Conservation (phyloP, 2,888 invertebrate species). For the Epistrophe grossulariae region DNA sequence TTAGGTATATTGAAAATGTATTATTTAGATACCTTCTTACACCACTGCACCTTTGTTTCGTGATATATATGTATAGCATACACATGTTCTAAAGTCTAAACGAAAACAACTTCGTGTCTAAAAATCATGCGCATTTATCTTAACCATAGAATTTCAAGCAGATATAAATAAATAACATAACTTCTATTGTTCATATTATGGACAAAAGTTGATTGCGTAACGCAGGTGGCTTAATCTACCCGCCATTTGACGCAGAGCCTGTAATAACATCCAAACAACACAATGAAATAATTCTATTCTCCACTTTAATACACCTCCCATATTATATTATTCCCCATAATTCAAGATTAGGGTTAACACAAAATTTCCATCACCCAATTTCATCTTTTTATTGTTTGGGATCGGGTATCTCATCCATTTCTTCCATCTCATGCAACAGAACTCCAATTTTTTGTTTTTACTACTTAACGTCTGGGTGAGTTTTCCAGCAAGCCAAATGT, state of each 20-base stretch:
- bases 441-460: conserved; percentile 39
- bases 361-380: conserved; percentile 25
- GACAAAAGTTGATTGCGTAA: conserved; percentile 78
- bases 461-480: conserved; percentile 39
- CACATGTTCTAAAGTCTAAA: too few relatives aligned
- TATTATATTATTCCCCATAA: conserved; percentile 35
- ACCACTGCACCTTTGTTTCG: too few relatives aligned
- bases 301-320: neutral
- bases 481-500: conserved; percentile 40
- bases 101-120: neutral
- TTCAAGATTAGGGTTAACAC: conserved; percentile 57
- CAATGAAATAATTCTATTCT: conserved; percentile 23
- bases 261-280: conserved; percentile 35
- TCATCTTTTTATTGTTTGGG: conserved; percentile 15
- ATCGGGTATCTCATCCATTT: conserved; percentile 22
- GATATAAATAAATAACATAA: conserved; percentile 10
- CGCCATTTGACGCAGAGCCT: conserved; percentile 45
- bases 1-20: too few relatives aligned
- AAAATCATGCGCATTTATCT: neutral
- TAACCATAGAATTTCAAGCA: neutral
- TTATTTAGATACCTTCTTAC: too few relatives aligned
- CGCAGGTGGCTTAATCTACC: conserved; percentile 77
- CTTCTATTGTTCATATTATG: conserved; percentile 20
- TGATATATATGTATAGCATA: too few relatives aligned
- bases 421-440: neutral